Evolutionary conservation across 2,113 vertebrate genomes (phyloP).

Genomic region (Scomber japonicus): DNA sequence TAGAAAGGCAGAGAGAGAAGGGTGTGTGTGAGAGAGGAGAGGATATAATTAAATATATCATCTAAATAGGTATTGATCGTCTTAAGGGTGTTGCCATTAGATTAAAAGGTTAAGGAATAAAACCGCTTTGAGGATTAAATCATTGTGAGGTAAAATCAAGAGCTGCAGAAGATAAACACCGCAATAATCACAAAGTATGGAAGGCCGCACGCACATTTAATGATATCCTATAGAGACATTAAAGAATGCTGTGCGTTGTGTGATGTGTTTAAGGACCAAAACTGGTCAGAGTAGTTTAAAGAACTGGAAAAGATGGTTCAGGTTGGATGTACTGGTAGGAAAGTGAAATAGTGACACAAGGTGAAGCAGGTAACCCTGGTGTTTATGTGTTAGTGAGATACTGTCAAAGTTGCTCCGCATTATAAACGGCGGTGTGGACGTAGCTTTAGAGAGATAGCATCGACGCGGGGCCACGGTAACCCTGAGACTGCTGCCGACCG

Average conservation of each 20-base stretch:
- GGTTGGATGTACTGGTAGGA: neutral
- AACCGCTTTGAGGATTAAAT: constrained; percentile 79
- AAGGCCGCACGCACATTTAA: constrained; percentile 30
- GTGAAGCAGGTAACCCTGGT: constrained; percentile 10
- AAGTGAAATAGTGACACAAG: constrained; percentile 26
- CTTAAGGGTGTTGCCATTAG: constrained; percentile 72
- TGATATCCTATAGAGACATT: constrained; percentile 39
- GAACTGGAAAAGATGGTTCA: neutral
- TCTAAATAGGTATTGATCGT: constrained; percentile 81
- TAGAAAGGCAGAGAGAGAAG: constrained; percentile 15
- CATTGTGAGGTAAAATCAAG: constrained; percentile 75
- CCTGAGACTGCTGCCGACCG: constrained; percentile 13
- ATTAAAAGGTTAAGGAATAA: constrained; percentile 83
- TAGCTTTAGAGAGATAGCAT: constrained; percentile 34
- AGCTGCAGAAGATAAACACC: constrained; percentile 63
- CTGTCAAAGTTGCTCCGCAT: constrained; percentile 19
- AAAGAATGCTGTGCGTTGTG: constrained; percentile 21
- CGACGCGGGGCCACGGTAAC: constrained; percentile 4
- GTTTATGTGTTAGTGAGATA: constrained; percentile 25
- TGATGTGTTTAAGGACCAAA: constrained; percentile 25
- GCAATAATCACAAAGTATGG: constrained; percentile 68
- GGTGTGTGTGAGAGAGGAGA: neutral
- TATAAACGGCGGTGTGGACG: constrained; percentile 8
- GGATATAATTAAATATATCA: constrained; percentile 79
- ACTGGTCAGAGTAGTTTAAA: constrained; percentile 1